A percentile compares a stretch with the other conserved stretches of the same genome.
Evolutionary conservation across 1,140 invertebrate genomes (phyloP).

Genomic region (Magallana angulata): DNA sequence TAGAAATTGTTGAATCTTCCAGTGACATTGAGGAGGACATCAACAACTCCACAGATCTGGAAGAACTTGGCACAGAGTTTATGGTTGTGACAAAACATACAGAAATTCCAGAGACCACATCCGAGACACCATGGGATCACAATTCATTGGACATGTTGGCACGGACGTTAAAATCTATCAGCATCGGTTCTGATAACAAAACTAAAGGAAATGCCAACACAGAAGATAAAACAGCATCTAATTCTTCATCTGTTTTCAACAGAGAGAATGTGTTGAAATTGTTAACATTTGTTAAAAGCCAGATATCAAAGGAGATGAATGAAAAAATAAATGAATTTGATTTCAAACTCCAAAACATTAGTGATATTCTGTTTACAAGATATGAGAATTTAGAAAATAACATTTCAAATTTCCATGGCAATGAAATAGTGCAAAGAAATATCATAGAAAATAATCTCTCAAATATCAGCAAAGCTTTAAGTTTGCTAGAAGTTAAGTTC

Average conservation of each 20-base stretch:
- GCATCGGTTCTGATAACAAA: neutral
- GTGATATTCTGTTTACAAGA: neutral
- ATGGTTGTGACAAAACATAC: conserved; percentile 30
- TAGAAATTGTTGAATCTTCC: conserved; percentile 20
- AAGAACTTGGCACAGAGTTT: neutral
- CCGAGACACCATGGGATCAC: neutral
- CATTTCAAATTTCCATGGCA: neutral
- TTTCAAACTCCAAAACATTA: neutral
- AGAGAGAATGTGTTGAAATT: neutral
- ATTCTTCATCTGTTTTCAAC: neutral
- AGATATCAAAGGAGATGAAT: conserved; percentile 17
- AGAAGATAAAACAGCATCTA: neutral
- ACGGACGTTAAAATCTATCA: neutral
- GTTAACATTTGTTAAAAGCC: neutral
- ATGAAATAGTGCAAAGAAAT: neutral
- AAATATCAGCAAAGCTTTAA: neutral
- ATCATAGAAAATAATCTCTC: neutral
- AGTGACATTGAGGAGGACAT: conserved; percentile 7
- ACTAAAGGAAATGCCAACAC: neutral
- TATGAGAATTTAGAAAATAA: neutral
- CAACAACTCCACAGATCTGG: neutral
- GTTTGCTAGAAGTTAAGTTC: neutral
- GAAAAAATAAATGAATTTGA: neutral
- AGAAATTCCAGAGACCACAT: neutral
- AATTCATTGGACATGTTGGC: conserved; percentile 2